Evolutionary conservation across 2,113 vertebrate species (phyloP).

Genomic region (Scalopus aquaticus): DNA sequence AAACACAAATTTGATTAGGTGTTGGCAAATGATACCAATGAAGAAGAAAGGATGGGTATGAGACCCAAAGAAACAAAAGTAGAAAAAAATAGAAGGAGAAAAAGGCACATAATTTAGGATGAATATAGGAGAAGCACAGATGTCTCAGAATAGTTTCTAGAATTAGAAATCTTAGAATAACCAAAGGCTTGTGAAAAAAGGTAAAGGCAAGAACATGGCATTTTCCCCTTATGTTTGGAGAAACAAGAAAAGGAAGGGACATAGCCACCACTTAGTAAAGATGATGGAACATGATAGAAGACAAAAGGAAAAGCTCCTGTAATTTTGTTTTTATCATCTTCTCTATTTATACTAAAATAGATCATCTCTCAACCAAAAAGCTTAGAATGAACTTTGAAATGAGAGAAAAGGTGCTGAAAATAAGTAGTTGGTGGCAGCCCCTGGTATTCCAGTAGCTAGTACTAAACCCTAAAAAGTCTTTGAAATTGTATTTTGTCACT

Average conservation of each 20-base stretch:
- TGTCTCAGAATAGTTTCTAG: slow-evolving; percentile 67
- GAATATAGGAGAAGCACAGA: slow-evolving; percentile 65
- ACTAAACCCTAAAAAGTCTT: not conserved
- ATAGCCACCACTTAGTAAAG: not conserved
- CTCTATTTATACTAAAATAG: not conserved
- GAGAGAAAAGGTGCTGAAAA: not conserved
- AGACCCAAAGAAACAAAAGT: not conserved
- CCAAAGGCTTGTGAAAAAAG: slow-evolving; percentile 31
- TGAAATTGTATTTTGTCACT: not conserved
- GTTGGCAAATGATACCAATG: not conserved
- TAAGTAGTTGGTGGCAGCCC: not conserved
- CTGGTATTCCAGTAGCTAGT: not conserved
- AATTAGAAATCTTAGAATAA: slow-evolving; percentile 69
- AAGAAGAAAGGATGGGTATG: not conserved
- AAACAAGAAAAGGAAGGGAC: not conserved
- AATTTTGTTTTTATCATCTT: not conserved
- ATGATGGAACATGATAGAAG: not conserved
- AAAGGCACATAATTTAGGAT: slow-evolving; percentile 49
- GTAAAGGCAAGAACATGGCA: slow-evolving; percentile 42
- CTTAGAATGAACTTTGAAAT: not conserved
- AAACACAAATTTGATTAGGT: not conserved
- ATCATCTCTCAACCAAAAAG: not conserved
- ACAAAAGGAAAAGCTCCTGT: not conserved
- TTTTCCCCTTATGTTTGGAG: not conserved
- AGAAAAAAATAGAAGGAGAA: not conserved